Evolutionary conservation across 1,140 invertebrate genomes (phyloP), one percentile per base, ranked within the genome.

Genomic region (Nilaparvata lugens): DNA sequence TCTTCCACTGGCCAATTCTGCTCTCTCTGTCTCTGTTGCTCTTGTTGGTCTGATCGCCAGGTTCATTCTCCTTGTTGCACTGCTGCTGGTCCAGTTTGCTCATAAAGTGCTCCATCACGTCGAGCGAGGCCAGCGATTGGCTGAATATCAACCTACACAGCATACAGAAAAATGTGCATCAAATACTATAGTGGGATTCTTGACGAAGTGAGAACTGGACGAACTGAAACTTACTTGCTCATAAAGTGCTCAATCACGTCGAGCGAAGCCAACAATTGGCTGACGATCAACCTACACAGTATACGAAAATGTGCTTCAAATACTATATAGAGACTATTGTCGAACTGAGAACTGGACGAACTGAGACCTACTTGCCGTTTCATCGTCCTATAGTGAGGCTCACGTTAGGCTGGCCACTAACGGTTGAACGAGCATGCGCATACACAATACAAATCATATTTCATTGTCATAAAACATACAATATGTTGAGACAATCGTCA

Each of bases 161-260:
- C 60, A 58, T n/a, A n/a, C 35, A 7, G 21, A n/a, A 25, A 18
- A 53, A 53, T 16, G 43, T 48, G 13, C n/a, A n/a, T n/a, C n/a
- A n/a, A n/a, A n/a, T n/a, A n/a, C n/a, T n/a, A n/a, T n/a, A n/a
- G n/a, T n/a, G n/a, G n/a, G n/a, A n/a, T n/a, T n/a, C n/a, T n/a
- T n/a, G n/a, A n/a, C n/a, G n/a, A n/a, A n/a, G n/a, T 73, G 53
- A 79, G 79, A 65, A 71, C 60, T 70, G 68, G 63, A 67, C 51
- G 42, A 60, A 25, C n/a, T 14, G 13, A 16, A 13, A 21, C 19
- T 24, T 58, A 40, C 42, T 82, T 78, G 1, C 79, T 76, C 18
- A 98, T 75, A 72, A 95, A 95, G 61, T 89, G 81, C 73, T 98
- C 94, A 60, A 98, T 94, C 16, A 94, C 75, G 72, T 95, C 86